phyloP scores from a whole-genome alignment of 1,140 invertebrate genomes.

The Anagrus nilaparvatae region DNA sequence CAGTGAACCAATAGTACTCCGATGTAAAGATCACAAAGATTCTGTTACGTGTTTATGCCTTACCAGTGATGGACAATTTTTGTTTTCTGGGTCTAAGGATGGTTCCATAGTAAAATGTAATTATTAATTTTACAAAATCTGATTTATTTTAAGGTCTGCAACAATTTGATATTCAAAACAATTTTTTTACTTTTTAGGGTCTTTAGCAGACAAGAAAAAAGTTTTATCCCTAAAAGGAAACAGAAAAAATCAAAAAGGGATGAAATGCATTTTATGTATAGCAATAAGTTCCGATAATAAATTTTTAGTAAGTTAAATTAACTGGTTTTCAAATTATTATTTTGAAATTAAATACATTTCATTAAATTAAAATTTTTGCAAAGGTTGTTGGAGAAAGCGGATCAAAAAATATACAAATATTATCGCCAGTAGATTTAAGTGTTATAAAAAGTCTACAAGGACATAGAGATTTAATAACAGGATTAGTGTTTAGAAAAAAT shows the following conservation, averaged over 20 bases:
- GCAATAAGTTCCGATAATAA: conserved; percentile 77
- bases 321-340: neutral
- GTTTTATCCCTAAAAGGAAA: conserved; percentile 46
- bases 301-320: conserved; percentile 55
- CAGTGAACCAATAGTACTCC: conserved; percentile 45
- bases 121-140: conserved; percentile 12
- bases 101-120: conserved; percentile 78
- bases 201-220: conserved; percentile 44
- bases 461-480: conserved; percentile 64
- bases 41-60: conserved; percentile 75
- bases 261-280: conserved; percentile 51
- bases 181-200: conserved; percentile 38
- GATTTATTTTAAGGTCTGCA: conserved; percentile 1
- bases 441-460: conserved; percentile 74
- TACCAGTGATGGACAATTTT: conserved; percentile 59
- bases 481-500: conserved; percentile 75
- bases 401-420: conserved; percentile 69
- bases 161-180: neutral
- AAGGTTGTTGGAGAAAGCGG: conserved; percentile 54
- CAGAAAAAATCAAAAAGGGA: conserved; percentile 38
- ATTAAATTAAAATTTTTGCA: conserved; percentile 7
- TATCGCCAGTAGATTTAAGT: conserved; percentile 67
- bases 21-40: conserved; percentile 63
- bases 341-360: neutral
- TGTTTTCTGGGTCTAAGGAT: conserved; percentile 83